phyloP scores from a whole-genome alignment of 2,113 vertebrate species.

The Rostratula benghalensis region DNA sequence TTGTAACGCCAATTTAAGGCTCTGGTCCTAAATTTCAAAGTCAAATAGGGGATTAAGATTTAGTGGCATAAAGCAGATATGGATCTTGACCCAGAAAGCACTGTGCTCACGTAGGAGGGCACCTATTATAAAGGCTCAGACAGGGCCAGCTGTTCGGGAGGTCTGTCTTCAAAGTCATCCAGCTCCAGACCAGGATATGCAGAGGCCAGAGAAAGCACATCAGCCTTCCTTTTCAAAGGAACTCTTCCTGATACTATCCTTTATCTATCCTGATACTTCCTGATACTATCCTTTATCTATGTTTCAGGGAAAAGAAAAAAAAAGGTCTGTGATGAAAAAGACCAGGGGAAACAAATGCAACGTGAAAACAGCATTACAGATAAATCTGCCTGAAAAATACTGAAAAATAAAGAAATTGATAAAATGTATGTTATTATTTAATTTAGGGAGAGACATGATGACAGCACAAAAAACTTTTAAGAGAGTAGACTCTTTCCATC shows the following conservation, averaged over 20 bases:
- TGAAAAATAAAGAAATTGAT: background rate
- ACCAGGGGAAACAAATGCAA: background rate
- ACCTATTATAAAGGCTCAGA: background rate
- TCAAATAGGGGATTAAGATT: background rate
- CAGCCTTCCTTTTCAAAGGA: background rate
- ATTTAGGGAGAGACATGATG: background rate
- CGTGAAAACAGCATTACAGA: background rate
- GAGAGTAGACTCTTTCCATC: background rate
- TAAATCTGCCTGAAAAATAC: background rate
- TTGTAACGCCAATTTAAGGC: background rate
- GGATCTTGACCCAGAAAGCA: slow-evolving; percentile 11
- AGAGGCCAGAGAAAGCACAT: background rate
- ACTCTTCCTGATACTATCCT: background rate
- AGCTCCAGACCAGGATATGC: background rate
- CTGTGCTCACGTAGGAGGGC: background rate
- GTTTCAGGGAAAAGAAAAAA: too few relatives aligned
- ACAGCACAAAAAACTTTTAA: background rate
- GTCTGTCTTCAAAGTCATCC: background rate
- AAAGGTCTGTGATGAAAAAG: background rate
- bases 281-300: background rate
- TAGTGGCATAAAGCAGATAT: background rate
- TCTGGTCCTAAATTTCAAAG: slow-evolving; percentile 13
- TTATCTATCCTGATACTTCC: background rate
- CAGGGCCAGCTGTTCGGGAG: background rate
- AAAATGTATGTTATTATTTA: background rate